Base-by-base conservation (phyloP, 23 tunicate genomes). In the Ascidia mentula region DNA sequence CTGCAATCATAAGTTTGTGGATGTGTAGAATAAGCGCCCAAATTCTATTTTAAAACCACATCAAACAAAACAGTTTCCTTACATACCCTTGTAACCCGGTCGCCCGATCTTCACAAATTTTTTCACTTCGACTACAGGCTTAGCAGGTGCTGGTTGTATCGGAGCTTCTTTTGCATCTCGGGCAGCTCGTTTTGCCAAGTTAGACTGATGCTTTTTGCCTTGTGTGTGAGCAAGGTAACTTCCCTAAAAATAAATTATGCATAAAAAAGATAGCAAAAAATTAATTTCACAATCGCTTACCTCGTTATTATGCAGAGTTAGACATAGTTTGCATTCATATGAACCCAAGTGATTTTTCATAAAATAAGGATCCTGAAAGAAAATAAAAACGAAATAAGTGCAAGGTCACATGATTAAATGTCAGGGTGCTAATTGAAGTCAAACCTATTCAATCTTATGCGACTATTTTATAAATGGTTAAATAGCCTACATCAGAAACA, bases 131-230 rank as follows among this genome's bases (percentile, higher is more conserved):
- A 96, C 88, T 34, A 78, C 78, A 6, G 99, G 84, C 79, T 92
- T 92, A 7, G 72, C 89, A 6, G 99, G 99, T 26, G 99, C 99
- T 59, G 95, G 95, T 73, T 96, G 99, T 7, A 95, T 78, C 7
- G 96, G 96, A 15, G 86, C 84, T 87, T 96, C 99, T 34, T 96
- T 90, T 35, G 99, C 99, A 75, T 96, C 99, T 53, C 95, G 69
- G 20, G 99, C 99, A 9, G 99, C 99, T 84, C 99, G 75, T 69
- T 92, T 88, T 17, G 96, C 99, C 1, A 96, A 85, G 76, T 96
- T 96, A 0, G 99, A 96, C 74, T 96, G 99, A 96, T 96, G 99
- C 83, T 96, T 96, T 70, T 96, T 96, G 38, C 99, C 99, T 92
- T 96, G 93, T 28, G 99, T 96, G 74, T 96, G 99, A 17, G 99